Evolutionary conservation across 1,140 invertebrate genomes (phyloP).

Genomic region (Leguminivora glycinivorella): DNA sequence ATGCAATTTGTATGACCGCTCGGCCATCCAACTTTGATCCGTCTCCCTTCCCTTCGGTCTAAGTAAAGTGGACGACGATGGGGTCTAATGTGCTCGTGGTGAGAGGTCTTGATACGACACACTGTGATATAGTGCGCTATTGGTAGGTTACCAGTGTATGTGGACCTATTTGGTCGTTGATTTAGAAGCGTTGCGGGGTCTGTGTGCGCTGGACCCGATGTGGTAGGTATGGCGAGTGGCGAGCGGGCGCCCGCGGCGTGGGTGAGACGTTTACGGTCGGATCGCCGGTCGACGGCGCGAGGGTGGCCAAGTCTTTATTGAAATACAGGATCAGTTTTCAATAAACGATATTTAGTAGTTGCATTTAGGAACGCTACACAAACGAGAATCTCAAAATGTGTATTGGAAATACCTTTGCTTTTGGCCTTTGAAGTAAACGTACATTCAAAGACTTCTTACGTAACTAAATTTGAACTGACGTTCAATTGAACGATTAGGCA

Average conservation of each 20-base stretch:
- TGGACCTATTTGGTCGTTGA: conserved; percentile 41
- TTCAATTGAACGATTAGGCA: too few species aligned
- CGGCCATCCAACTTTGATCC: conserved; percentile 41
- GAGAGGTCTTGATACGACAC: conserved; percentile 71
- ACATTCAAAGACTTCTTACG: background rate
- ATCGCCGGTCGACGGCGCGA: conserved; percentile 71
- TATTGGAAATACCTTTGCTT: background rate
- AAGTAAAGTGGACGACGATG: conserved; percentile 48
- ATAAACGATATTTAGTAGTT: conserved; percentile 7
- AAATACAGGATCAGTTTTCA: conserved; percentile 31
- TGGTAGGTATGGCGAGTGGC: conserved; percentile 72
- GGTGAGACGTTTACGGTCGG: conserved; percentile 78
- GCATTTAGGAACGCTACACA: background rate
- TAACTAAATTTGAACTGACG: background rate
- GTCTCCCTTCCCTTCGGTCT: conserved; percentile 46
- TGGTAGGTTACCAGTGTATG: conserved; percentile 51
- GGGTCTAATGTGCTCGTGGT: conserved; percentile 60
- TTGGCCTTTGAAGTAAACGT: background rate
- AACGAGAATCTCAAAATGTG: background rate
- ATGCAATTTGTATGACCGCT: conserved; percentile 66
- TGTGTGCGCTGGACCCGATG: conserved; percentile 42
- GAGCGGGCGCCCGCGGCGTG: conserved; percentile 71
- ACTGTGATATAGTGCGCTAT: conserved; percentile 76
- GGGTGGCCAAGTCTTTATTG: conserved; percentile 45
- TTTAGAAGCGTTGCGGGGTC: conserved; percentile 40